Conservation (phyloP, 1,140 invertebrate species). For the Oedothorax gibbosus region DNA sequence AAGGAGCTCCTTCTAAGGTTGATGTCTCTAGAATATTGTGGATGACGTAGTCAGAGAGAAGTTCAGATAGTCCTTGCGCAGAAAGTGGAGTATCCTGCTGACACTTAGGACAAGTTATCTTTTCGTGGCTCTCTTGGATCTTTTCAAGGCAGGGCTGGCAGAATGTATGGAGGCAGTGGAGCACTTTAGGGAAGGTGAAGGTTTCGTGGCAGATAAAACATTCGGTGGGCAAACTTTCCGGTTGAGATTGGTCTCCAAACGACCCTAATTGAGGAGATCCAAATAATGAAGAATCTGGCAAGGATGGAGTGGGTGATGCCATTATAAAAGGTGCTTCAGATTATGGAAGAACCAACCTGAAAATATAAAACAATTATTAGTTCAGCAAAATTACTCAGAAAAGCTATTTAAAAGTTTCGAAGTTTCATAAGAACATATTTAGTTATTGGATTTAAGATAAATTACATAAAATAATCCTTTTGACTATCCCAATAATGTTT, state of each 20-base stretch:
- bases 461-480: too few species aligned
- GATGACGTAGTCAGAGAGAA: conserved; percentile 78
- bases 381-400: too few species aligned
- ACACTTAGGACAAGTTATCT: conserved; percentile 84
- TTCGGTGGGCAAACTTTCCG: conserved; percentile 70
- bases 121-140: conserved; percentile 74
- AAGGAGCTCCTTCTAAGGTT: conserved; percentile 62
- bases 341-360: conserved; percentile 50
- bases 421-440: too few species aligned
- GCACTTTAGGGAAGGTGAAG: conserved; percentile 77
- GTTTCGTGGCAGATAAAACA: conserved; percentile 86
- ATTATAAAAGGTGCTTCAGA: conserved; percentile 51
- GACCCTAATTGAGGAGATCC: conserved; percentile 53
- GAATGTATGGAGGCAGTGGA: conserved; percentile 86
- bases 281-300: conserved; percentile 60
- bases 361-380: conserved; percentile 5
- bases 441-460: too few species aligned
- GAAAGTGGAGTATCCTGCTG: conserved; percentile 77
- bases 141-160: conserved; percentile 84
- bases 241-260: conserved; percentile 46
- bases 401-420: too few species aligned
- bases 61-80: conserved; percentile 72
- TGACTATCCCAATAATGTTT: too few species aligned
- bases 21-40: conserved; percentile 71
- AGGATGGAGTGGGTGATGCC: conserved; percentile 61